These are phyloP conservation scores for Caenorhabditis imperialis DNA, from an alignment of 2,888 invertebrate species.

Conservation along the genomic window DNA sequence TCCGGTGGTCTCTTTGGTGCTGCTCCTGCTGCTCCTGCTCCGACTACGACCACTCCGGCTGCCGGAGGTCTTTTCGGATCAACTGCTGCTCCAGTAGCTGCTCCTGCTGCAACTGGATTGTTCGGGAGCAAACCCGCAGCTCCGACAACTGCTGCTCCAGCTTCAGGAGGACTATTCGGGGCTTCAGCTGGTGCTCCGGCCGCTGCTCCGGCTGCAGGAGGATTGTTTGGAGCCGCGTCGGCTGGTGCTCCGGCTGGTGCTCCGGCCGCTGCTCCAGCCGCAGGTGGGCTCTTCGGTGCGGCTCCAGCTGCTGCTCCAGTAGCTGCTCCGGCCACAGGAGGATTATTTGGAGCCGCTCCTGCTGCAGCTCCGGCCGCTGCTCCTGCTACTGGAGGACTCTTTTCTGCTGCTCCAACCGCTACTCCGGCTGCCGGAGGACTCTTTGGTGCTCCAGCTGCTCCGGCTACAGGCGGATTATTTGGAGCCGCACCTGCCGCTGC, in stretches of 20 bases:
- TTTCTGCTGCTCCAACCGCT: no score
- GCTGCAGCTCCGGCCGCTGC: neutral
- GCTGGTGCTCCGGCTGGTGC: conserved; percentile 1
- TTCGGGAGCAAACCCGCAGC: conserved; percentile 7
- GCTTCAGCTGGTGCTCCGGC: neutral
- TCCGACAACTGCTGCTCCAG: conserved; percentile 7
- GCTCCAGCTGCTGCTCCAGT: neutral
- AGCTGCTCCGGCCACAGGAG: neutral
- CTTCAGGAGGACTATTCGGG: conserved; percentile 25
- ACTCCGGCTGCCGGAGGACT: neutral
- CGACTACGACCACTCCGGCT: conserved; percentile 2
- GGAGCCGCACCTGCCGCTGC: conserved; percentile 4
- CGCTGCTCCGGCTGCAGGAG: neutral
- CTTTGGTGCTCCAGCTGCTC: neutral
- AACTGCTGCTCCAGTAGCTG: conserved; percentile 5
- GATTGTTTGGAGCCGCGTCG: conserved; percentile 12
- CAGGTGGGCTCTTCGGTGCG: neutral
- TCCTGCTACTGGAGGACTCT: no score
- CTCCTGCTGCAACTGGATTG: conserved; percentile 9
- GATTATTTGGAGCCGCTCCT: conserved; percentile 1
- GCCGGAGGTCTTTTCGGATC: no score
- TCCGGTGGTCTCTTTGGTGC: conserved; percentile 10
- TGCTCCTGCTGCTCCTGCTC: conserved; percentile 5
- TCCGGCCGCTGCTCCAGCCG: neutral
- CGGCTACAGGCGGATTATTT: conserved; percentile 17